phyloP scores from a whole-genome alignment of 2,113 vertebrate genomes.

The Dendrocopos noguchii region DNA sequence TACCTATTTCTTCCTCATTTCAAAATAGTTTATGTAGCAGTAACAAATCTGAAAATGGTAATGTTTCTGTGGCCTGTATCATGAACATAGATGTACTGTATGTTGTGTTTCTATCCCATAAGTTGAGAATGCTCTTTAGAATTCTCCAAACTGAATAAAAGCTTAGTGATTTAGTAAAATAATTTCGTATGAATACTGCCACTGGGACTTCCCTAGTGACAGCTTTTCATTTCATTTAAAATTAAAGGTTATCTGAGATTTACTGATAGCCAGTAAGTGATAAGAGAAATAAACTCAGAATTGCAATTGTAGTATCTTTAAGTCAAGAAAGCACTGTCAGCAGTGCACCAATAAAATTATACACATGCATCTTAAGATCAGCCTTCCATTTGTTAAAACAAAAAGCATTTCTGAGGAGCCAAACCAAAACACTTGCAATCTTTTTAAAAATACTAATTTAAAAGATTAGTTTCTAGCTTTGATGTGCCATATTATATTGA shows the following conservation, averaged over 20 bases:
- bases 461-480: constrained; percentile 28
- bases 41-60: not conserved
- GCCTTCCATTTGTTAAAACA: constrained; percentile 1
- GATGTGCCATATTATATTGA: constrained; percentile 26
- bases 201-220: not conserved
- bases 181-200: not conserved
- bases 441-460: constrained; percentile 51
- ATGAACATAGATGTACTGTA: not conserved
- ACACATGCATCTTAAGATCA: not conserved
- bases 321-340: constrained; percentile 2
- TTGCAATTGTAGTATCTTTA: not conserved
- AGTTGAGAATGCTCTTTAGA: not conserved
- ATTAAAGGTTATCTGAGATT: not conserved
- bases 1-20: not conserved
- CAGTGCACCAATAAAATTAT: not conserved
- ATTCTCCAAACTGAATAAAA: not conserved
- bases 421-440: constrained; percentile 10
- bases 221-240: not conserved
- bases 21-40: not conserved
- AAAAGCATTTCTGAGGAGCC: constrained; percentile 7
- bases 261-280: not conserved
- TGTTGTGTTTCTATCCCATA: not conserved
- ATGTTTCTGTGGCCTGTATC: not conserved
- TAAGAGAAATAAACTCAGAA: not conserved
- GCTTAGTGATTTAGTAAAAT: not conserved